Conservation (phyloP, 2,888 invertebrate species). For the Steinernema hermaphroditum region DNA sequence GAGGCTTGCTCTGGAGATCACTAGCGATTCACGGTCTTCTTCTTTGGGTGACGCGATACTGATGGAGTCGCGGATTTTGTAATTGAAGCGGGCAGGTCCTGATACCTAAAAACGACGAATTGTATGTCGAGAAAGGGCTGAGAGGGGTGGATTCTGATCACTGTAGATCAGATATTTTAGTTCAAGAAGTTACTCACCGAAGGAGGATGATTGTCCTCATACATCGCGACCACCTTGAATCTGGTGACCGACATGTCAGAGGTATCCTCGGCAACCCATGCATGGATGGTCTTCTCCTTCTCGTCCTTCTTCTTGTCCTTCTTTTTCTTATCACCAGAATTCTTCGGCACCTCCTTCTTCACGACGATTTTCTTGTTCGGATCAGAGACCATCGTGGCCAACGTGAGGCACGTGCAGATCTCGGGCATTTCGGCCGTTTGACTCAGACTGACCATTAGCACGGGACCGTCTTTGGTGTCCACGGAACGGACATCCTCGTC, state of each 20-base stretch:
- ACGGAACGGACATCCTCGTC: not conserved
- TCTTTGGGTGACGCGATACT: too few species aligned
- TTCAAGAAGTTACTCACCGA: too few species aligned
- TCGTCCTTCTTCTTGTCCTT: not conserved
- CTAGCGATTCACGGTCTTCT: too few species aligned
- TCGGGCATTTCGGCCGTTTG: not conserved
- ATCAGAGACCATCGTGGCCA: not conserved
- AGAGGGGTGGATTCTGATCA: too few species aligned
- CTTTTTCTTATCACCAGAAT: not conserved
- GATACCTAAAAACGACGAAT: too few species aligned
- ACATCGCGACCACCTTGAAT: constrained; percentile 2
- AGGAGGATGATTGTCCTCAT: not conserved
- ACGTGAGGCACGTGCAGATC: not conserved
- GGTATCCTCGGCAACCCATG: not conserved
- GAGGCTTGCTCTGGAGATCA: not conserved
- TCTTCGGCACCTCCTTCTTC: not conserved
- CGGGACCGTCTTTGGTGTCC: constrained; percentile 1
- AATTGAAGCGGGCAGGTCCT: too few species aligned
- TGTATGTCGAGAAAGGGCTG: too few species aligned
- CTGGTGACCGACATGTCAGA: not conserved
- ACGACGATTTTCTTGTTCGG: constrained; percentile 11
- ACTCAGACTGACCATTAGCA: not conserved
- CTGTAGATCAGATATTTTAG: too few species aligned
- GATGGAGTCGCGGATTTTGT: too few species aligned
- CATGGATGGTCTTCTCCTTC: not conserved